Percentiles rank a stretch among this genome's conserved stretches.
These are phyloP conservation scores for Xylocopa sonorina DNA, from an alignment of 1,140 invertebrate species.

Conservation along the genomic window DNA sequence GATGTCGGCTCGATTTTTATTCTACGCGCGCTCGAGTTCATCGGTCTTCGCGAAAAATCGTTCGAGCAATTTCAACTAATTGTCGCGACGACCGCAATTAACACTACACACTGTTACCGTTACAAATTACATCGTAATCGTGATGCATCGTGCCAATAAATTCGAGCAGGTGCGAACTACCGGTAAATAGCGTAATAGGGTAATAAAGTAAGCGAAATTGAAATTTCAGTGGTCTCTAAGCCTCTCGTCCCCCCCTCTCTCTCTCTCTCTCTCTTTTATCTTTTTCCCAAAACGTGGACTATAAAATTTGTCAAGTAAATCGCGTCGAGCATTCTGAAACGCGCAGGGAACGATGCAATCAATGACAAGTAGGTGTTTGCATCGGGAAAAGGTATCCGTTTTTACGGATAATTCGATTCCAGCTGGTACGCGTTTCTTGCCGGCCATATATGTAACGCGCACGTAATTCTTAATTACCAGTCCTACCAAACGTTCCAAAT, in stretches of 20 bases:
- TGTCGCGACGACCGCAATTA: conserved; percentile 10
- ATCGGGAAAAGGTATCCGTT: background rate
- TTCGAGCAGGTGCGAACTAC: conserved; percentile 9
- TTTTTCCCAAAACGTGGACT: too few relatives aligned
- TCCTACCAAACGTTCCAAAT: conserved; percentile 13
- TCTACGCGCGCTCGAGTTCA: background rate
- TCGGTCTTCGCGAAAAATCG: background rate
- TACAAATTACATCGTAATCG: conserved; percentile 18
- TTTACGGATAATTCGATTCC: conserved; percentile 33
- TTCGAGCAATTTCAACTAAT: conserved; percentile 19
- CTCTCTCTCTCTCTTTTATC: too few relatives aligned
- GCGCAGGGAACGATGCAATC: accelerated
- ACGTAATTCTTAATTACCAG: conserved; percentile 33
- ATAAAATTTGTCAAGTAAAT: background rate
- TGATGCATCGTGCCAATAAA: conserved; percentile 2
- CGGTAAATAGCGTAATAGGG: background rate
- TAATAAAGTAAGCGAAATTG: too few relatives aligned
- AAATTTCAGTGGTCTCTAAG: too few relatives aligned
- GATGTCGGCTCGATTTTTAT: background rate
- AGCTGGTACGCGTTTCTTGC: background rate
- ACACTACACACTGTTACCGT: conserved; percentile 16
- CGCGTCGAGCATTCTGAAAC: background rate
- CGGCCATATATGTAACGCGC: background rate
- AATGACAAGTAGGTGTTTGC: background rate
- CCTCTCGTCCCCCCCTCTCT: too few relatives aligned